Conservation (phyloP, 2,797 vertebrate species). For the Aratinga solstitialis region DNA sequence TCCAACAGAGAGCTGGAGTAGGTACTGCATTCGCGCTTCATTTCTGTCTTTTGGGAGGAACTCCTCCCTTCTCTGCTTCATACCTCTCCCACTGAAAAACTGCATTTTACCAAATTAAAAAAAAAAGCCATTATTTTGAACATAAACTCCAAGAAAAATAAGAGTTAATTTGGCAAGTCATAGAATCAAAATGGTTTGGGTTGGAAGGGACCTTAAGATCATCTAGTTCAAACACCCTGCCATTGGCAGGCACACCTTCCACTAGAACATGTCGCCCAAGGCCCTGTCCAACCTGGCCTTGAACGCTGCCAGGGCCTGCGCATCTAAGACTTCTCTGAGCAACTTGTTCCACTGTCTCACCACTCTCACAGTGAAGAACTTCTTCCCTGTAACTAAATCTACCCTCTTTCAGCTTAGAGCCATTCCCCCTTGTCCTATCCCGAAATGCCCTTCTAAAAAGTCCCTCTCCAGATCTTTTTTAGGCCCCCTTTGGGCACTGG, state of each 20-base stretch:
- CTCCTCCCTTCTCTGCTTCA: neutral
- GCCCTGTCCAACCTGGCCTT: neutral
- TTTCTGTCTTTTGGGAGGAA: neutral
- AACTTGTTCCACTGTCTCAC: neutral
- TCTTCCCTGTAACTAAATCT: neutral
- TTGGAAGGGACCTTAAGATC: neutral
- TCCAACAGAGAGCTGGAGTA: accelerated
- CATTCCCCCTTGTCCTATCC: neutral
- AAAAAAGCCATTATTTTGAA: neutral
- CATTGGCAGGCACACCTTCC: neutral
- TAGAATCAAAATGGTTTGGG: neutral
- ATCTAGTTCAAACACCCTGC: neutral
- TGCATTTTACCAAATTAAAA: neutral
- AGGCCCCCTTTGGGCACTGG: neutral
- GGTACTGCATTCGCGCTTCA: neutral
- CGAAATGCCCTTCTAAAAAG: neutral
- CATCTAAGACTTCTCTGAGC: neutral
- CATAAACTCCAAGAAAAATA: neutral
- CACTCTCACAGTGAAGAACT: neutral
- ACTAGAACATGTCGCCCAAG: neutral
- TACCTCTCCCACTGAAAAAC: neutral
- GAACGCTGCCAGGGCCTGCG: neutral
- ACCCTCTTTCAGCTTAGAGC: neutral
- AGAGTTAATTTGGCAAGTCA: neutral
- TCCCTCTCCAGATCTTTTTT: neutral